phyloP scores from a whole-genome alignment of 2,888 invertebrate species.

The Notodonta dromedarius region DNA sequence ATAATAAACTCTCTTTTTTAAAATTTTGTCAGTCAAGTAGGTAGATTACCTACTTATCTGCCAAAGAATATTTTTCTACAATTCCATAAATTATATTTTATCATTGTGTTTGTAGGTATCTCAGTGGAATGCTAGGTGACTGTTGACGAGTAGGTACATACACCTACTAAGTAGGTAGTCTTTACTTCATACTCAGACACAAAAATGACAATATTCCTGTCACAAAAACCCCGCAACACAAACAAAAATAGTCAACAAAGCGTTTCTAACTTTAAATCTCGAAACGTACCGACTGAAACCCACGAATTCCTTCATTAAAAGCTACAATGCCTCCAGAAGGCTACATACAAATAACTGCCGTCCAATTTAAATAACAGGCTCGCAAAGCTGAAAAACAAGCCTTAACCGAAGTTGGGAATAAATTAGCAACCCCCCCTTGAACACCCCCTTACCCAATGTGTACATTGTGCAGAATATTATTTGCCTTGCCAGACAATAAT shows the following conservation, averaged over 20 bases:
- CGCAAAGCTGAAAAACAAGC: constrained; percentile 84
- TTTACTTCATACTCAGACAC: neutral
- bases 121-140: too few species aligned
- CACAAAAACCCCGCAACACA: constrained; percentile 2
- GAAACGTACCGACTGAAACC: constrained; percentile 37
- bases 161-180: neutral
- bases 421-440: constrained; percentile 77
- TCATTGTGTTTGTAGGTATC: too few species aligned
- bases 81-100: too few species aligned
- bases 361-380: constrained; percentile 84
- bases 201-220: neutral
- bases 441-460: constrained; percentile 83
- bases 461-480: constrained; percentile 90
- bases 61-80: too few species aligned
- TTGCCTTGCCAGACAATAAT: constrained; percentile 87
- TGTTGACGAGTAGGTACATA: too few species aligned
- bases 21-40: too few species aligned
- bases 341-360: constrained; percentile 80
- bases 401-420: constrained; percentile 84
- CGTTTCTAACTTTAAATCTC: constrained; percentile 40
- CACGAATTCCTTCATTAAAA: constrained; percentile 76
- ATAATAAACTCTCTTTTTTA: too few species aligned
- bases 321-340: constrained; percentile 70
- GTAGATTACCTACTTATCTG: too few species aligned
- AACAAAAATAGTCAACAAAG: constrained; percentile 41